Percentiles rank a stretch among this genome's conserved stretches.
phyloP scores from a whole-genome alignment of 2,888 invertebrate genomes.

The Mylabris sibirica region DNA sequence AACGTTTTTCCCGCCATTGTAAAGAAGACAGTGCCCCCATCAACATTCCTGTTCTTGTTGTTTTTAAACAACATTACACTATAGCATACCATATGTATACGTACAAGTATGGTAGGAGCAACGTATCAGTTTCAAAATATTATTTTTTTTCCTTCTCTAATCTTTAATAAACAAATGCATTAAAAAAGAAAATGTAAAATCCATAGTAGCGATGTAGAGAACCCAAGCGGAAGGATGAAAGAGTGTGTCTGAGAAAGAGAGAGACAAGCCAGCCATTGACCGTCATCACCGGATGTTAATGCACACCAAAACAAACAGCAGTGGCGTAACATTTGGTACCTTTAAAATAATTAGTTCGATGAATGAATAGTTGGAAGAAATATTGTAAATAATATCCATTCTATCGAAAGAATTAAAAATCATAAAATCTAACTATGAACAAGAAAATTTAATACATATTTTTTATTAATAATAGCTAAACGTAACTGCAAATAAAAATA shows the following conservation, averaged over 20 bases:
- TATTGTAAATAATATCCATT: too few relatives aligned
- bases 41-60: constrained; percentile 9
- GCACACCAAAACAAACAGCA: constrained; percentile 49
- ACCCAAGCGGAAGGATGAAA: constrained; percentile 38
- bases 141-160: background rate
- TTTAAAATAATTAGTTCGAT: background rate
- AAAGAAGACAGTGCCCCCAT: constrained; percentile 18
- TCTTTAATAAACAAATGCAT: background rate
- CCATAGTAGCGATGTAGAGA: constrained; percentile 25
- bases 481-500: too few relatives aligned
- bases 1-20: constrained; percentile 44
- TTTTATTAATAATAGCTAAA: too few relatives aligned
- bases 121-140: background rate
- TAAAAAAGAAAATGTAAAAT: constrained; percentile 6
- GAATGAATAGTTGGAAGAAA: too few relatives aligned
- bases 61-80: background rate
- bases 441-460: too few relatives aligned
- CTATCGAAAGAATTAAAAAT: too few relatives aligned
- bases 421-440: too few relatives aligned
- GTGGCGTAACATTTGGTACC: constrained; percentile 36
- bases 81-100: background rate
- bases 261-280: constrained; percentile 53
- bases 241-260: constrained; percentile 32
- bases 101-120: background rate
- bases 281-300: constrained; percentile 54